Percentiles rank a stretch among this genome's conserved stretches.
Evolutionary conservation across 2,888 invertebrate genomes (phyloP).

Genomic region (Polymixis lichenea): DNA sequence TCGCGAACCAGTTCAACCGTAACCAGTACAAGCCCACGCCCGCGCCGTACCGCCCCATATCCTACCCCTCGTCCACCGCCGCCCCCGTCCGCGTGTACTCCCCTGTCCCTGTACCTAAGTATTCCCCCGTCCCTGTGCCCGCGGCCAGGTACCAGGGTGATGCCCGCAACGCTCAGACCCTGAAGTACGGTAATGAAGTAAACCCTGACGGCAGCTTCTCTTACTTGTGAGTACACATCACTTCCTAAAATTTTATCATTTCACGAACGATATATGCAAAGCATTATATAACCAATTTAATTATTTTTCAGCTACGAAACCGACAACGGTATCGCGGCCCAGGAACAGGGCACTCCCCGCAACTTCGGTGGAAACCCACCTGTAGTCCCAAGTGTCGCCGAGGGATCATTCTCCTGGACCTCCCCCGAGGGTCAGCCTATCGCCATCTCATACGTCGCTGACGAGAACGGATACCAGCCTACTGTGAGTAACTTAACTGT

Average conservation of each 20-base stretch:
- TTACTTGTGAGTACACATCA: slow-evolving; percentile 86
- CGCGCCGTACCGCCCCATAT: slow-evolving; percentile 58
- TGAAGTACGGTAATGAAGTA: slow-evolving; percentile 84
- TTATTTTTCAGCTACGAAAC: slow-evolving; percentile 89
- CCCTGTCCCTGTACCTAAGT: slow-evolving; percentile 23
- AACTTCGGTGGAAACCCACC: slow-evolving; percentile 85
- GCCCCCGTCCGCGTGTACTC: slow-evolving; percentile 40
- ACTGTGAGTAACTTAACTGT: slow-evolving; percentile 76
- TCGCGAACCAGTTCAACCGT: slow-evolving; percentile 31
- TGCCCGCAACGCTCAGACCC: slow-evolving; percentile 74
- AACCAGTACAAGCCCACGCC: slow-evolving; percentile 51
- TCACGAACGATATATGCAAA: too few relatives aligned
- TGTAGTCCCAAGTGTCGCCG: slow-evolving; percentile 79
- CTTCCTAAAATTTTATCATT: not conserved
- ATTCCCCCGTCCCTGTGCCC: slow-evolving; percentile 30
- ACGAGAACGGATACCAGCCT: slow-evolving; percentile 93
- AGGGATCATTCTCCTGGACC: slow-evolving; percentile 89
- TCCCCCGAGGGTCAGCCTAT: slow-evolving; percentile 91
- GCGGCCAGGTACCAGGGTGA: slow-evolving; percentile 62
- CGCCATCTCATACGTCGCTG: slow-evolving; percentile 91
- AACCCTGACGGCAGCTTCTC: slow-evolving; percentile 89
- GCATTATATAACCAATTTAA: not conserved
- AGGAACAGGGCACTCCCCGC: slow-evolving; percentile 89
- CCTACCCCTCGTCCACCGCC: slow-evolving; percentile 36
- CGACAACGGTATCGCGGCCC: slow-evolving; percentile 91